Base-by-base conservation (phyloP, 2,888 invertebrate genomes). In the Lamellibrachia columna region DNA sequence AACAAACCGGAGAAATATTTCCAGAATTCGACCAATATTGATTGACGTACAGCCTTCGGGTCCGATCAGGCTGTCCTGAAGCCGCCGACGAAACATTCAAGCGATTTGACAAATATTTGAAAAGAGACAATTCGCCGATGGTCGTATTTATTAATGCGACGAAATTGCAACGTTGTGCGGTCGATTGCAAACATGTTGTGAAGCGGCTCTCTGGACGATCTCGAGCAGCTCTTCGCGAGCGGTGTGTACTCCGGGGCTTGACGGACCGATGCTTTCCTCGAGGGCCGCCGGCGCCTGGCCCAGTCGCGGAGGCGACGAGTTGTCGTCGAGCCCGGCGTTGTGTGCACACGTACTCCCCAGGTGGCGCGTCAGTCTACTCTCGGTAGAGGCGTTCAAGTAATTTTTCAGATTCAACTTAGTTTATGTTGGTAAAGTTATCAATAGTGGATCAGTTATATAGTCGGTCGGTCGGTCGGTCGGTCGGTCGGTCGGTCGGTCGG, bases 401-500 rank as follows among this genome's bases (percentile, higher is more conserved):
- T 60, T 60, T 22, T 60, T 60, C 0, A 60, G 15, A 15, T 11
- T 15, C 60, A 60, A 11, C 60, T 9, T 7, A 15, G 60, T 9
- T 40, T 60, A 60, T 60, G 15, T 60, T 60, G 60, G 15, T 60
- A 60, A 60, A 60, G 60, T 60, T 7, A 60, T 60, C 7, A 60
- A 60, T 60, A 22, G 22, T 60, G 15, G 60, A 9, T 9, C 60
- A 60, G 4, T 60, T 60, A 55, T 55, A 9, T 55, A 15, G 60
- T 60, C 7, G 60, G 60, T 60, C 60, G 60, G 60, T 60, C 60
- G 60, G 60, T 60, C 60, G 60, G 60, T 60, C 60, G 60, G 60
- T 60, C 60, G 60, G 60, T 60, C 60, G 60, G 60, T 60, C 60
- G 60, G 60, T 60, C 60, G 60, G 60, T 60, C 60, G 60, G 60